Evolutionary conservation across 2,797 vertebrate species (phyloP), one percentile per base, ranked within the genome.

Genomic region (Potorous gilbertii): DNA sequence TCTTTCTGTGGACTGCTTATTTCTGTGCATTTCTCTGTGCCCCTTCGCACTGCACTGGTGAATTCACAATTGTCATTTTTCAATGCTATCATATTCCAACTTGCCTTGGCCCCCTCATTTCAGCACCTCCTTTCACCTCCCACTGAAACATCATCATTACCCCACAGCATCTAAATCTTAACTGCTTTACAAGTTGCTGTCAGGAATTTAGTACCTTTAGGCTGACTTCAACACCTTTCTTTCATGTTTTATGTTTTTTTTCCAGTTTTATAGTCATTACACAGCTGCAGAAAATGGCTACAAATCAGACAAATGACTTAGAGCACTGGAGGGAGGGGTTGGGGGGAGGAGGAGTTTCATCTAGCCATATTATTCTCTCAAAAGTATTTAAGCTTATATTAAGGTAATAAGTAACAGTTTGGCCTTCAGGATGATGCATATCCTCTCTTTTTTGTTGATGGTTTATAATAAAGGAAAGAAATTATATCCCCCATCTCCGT

Each of bases 211-310:
- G 97, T 98, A 97, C 98, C 98, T 98, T 97, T 90, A 97, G 98
- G 98, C 98, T 98, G 97, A 98, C 98, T 98, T 98, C 98, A 97
- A 98, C 98, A 98, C 98, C 97, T 98, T 98, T 96, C 98, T 98
- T 98, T 98, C 98, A 98, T 97, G 97, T 97, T 98, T 98, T 98
- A 98, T 98, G 96, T 91, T 97, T 98, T 40, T 56, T 97, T 97
- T 94, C 97, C 97, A 96, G 96, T 97, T 98, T 98, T 97, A 98
- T 95, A 97, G 96, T 98, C 97, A 98, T 98, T 98, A 98, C 97
- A 95, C 97, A 98, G 98, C 97, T 97, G 97, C 97, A 98, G 96
- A 97, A 98, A 98, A 98, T 96, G 97, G 97, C 96, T 97, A 98
- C 96, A 98, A 98, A 98, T 98, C 98, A 98, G 96, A 55, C 4